Evolutionary conservation across 2,888 invertebrate genomes (phyloP), one percentile per base, ranked within the genome.

Genomic region (Deladenus siricidicola): DNA sequence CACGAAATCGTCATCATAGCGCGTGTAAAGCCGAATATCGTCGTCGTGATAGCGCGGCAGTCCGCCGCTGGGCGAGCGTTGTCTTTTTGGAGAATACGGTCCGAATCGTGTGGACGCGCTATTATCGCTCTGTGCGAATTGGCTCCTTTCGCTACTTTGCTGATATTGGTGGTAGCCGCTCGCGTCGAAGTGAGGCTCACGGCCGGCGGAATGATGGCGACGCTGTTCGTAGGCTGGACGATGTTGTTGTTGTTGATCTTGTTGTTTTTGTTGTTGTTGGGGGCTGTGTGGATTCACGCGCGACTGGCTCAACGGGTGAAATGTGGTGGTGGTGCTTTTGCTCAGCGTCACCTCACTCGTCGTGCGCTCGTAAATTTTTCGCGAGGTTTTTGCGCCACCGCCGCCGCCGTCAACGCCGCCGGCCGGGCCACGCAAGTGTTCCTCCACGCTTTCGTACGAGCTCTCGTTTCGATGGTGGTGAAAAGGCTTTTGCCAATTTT

Each of bases 21-120:
- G 57, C 34, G 62, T 58, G 55, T 68, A 64, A 19, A 66, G 47
- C 17, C 62, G 63, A 67, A 66, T 60, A 30, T 68, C 65, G 26
- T 67, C 67, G 30, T 62, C 54, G 23, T 55, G 39, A 44, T 48
- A 60, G 29, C 63, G 63, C 2, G 63, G 56, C n/a, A 63, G 34
- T 23, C 63, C 50, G 4, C 8, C 21, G 21, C 17, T 23, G 45
- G 50, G 6, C 14, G 49, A 17, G 2, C 39, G 52, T 34, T 21
- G 56, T 23, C 1, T n/a, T n/a, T n/a, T n/a, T n/a, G n/a, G n/a
- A n/a, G n/a, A n/a, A n/a, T n/a, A n/a, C n/a, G n/a, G n/a, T n/a
- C n/a, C n/a, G n/a, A n/a, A n/a, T n/a, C n/a, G n/a, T n/a, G n/a
- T n/a, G n/a, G n/a, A n/a, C n/a, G n/a, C n/a, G n/a, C n/a, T n/a